A percentile compares a stretch with the other conserved stretches of the same genome.
Evolutionary conservation across 1,140 invertebrate genomes (phyloP).

Genomic region (Caerostris extrusa): DNA sequence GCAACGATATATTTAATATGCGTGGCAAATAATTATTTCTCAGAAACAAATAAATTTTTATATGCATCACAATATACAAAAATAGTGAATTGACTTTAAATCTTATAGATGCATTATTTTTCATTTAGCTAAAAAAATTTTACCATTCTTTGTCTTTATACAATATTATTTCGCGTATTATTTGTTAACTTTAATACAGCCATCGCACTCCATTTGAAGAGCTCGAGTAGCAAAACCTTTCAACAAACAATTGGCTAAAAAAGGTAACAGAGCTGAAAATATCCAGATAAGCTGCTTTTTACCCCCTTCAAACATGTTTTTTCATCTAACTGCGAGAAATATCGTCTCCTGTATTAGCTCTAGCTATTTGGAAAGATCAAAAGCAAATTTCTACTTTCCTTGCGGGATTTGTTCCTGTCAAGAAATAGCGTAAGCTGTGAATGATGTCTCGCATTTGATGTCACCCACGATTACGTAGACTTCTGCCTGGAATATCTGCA

Average conservation of each 20-base stretch:
- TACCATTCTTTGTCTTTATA: too few relatives aligned
- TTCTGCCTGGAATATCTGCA: not conserved
- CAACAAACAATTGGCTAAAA: not conserved
- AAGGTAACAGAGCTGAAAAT: not conserved
- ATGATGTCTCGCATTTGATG: slow-evolving; percentile 33
- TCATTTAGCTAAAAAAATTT: too few relatives aligned
- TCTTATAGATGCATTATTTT: too few relatives aligned
- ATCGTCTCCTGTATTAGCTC: not conserved
- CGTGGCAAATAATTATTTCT: too few relatives aligned
- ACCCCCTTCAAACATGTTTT: not conserved
- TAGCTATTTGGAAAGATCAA: slow-evolving; percentile 31
- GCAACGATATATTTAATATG: too few relatives aligned
- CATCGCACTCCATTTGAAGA: too few relatives aligned
- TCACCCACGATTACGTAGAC: slow-evolving; percentile 1
- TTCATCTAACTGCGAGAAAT: not conserved
- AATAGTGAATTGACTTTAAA: too few relatives aligned
- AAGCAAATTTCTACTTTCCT: slow-evolving; percentile 27
- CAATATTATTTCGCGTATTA: too few relatives aligned
- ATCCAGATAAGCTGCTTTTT: not conserved
- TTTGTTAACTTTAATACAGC: too few relatives aligned
- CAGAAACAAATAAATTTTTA: too few relatives aligned
- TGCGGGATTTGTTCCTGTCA: slow-evolving; percentile 26
- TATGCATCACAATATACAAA: too few relatives aligned
- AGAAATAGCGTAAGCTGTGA: slow-evolving; percentile 19
- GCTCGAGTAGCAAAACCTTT: too few relatives aligned